phyloP scores from a whole-genome alignment of 2,113 vertebrate species.

The Pygoscelis adeliae region DNA sequence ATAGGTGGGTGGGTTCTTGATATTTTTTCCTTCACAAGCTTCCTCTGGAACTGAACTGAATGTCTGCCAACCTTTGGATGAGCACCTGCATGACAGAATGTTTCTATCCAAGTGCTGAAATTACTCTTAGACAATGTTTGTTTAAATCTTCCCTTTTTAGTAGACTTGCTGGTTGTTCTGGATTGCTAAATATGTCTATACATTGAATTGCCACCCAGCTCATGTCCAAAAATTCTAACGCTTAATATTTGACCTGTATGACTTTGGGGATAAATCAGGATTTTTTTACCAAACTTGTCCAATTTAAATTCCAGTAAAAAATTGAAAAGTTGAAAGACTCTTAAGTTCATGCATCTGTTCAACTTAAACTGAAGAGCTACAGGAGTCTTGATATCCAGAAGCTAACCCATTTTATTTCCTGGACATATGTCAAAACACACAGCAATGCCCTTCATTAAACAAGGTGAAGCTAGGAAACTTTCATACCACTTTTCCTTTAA shows the following conservation, averaged over 20 bases:
- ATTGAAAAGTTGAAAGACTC: background rate
- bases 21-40: background rate
- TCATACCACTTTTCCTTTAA: background rate
- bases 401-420: background rate
- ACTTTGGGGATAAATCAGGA: background rate
- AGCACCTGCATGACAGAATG: constrained; percentile 14
- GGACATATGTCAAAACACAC: background rate
- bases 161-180: background rate
- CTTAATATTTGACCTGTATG: background rate
- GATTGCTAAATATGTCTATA: background rate
- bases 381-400: background rate
- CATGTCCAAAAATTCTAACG: background rate
- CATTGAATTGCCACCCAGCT: background rate
- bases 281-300: background rate
- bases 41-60: background rate
- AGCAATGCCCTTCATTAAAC: background rate
- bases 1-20: background rate
- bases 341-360: background rate
- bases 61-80: background rate
- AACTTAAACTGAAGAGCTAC: background rate
- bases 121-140: background rate
- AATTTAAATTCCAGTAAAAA: background rate
- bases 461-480: background rate
- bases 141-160: background rate
- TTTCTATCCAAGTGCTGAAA: background rate